Evolutionary conservation across 30 jellyfish, hydroid and myxozoan species (phyloP), one percentile per base, ranked within the genome.

Genomic region (Aurelia aurita): DNA sequence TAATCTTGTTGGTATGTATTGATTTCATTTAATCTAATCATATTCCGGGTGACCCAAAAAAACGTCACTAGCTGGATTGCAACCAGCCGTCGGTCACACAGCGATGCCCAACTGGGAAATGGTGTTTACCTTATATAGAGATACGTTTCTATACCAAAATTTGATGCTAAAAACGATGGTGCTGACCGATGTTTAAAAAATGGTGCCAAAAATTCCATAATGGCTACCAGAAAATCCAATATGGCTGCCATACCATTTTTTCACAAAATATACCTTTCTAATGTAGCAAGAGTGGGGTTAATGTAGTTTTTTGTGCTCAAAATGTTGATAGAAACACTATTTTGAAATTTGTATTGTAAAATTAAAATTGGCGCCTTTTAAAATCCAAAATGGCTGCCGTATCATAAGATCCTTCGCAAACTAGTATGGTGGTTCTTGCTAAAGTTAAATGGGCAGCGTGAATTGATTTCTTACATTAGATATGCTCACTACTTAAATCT

Each of bases 201-300:
- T 74, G 60, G 62, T 74, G 73, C 75, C 87, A 57, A 55, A 54
- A 74, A 74, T 74, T 58, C 87, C 76, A 74, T 9, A 74, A 74
- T 74, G 87, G 76, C 75, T 19, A 34, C 87, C 75, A 2, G 75
- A 74, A 49, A 74, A 49, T 74, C 57, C 87, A 74, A 74, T 54
- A 74, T 74, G 87, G 75, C 87, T 19, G 26, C 70, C 70, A 11
- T 45, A 20, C 70, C 45, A 53, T 72, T 21, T 34, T 44, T 67
- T 67, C 79, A 67, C 2, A 3, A 16, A 67, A 67, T 5, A 13
- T 26, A 18, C 79, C 59, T 28, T 67, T 19, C 58, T 34, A 7
- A 2, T 2, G 46, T 34, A 34, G 46, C 46, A 34, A 34, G 46
- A 34, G 46, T 34, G 46, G n/a, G n/a, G n/a, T n/a, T n/a, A n/a